A percentile compares a stretch with the other conserved stretches of the same genome.
phyloP scores from a whole-genome alignment of 2,113 vertebrate species.

The Elanus axillaris region DNA sequence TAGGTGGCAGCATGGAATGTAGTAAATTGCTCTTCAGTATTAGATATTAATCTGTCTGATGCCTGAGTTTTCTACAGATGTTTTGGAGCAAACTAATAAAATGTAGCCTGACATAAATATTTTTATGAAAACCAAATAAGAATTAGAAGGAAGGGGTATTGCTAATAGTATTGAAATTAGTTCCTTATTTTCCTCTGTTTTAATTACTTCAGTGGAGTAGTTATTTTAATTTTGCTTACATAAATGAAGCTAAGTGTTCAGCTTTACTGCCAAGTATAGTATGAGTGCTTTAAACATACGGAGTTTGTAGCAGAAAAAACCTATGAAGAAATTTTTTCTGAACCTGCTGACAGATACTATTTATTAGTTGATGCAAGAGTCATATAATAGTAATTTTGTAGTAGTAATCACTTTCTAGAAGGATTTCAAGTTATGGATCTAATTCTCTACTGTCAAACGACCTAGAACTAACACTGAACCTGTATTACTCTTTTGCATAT shows the following conservation, averaged over 20 bases:
- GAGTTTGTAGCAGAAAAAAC: neutral
- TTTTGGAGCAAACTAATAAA: neutral
- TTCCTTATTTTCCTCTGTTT: neutral
- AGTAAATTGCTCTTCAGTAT: neutral
- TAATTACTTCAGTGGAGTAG: neutral
- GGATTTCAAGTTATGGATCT: neutral
- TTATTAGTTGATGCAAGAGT: neutral
- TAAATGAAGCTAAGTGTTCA: neutral
- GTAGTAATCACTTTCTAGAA: neutral
- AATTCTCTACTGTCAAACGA: neutral
- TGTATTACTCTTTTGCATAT: neutral
- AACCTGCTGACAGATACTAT: neutral
- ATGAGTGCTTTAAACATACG: neutral
- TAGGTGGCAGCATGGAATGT: neutral
- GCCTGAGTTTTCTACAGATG: neutral
- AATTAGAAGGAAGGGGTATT: neutral
- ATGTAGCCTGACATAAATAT: neutral
- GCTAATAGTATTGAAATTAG: neutral
- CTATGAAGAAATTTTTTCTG: neutral
- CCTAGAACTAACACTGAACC: neutral
- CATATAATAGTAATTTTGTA: neutral
- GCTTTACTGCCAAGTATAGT: neutral
- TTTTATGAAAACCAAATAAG: neutral
- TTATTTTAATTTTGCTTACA: neutral
- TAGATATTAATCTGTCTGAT: neutral